These are phyloP conservation scores for Python bivittatus DNA, from an alignment of 2,113 vertebrate species.

Conservation along the genomic window DNA sequence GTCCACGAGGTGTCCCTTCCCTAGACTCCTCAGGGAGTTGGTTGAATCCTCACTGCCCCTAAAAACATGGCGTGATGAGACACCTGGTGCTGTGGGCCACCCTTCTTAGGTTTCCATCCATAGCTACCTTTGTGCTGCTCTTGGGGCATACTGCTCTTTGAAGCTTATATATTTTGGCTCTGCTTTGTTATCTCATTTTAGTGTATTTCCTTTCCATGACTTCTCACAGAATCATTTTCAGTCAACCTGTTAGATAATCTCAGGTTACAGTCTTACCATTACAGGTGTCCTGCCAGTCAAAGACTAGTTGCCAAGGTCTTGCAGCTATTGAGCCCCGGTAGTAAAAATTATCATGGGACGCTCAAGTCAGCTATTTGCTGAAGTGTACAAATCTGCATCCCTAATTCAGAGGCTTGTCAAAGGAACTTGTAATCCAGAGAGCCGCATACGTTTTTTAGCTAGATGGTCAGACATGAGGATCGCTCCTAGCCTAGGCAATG, in stretches of 20 bases:
- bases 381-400: background rate
- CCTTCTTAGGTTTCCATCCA: background rate
- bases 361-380: background rate
- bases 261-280: background rate
- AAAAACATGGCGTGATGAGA: background rate
- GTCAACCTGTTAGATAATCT: background rate
- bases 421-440: background rate
- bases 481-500: background rate
- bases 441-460: background rate
- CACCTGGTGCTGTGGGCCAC: background rate
- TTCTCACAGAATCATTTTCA: background rate
- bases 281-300: background rate
- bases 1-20: background rate
- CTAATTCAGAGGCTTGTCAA: background rate
- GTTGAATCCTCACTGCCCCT: background rate
- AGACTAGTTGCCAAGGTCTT: background rate
- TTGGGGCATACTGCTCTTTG: background rate
- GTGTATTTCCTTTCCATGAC: background rate
- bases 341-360: constrained; percentile 2
- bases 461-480: background rate
- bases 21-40: background rate
- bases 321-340: background rate
- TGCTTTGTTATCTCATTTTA: background rate
- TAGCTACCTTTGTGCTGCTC: background rate
- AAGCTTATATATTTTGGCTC: background rate